Evolutionary conservation across 2,888 invertebrate genomes (phyloP), one percentile per base, ranked within the genome.

Genomic region (Thecophora atra): DNA sequence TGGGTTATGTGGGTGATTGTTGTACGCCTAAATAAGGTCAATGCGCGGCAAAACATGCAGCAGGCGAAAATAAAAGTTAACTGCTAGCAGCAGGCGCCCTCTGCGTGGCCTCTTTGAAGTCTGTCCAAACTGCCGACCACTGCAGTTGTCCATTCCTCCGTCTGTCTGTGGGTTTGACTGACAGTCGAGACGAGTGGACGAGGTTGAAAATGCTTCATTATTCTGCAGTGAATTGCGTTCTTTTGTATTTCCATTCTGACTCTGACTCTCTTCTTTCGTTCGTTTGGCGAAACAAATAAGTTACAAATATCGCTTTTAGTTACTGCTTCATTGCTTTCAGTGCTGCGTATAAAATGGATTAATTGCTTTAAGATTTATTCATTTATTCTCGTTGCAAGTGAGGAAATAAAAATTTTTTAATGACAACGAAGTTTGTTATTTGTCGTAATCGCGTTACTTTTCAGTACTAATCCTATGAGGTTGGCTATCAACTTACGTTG

Each of bases 1-100:
- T 13, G 63, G 19, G 30, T 15, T 47, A 24, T 2, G 2, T 17
- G 26, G n/a, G 3, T 30, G 60, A 3, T 3, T n/a, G 47, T n/a
- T 47, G 15, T 47, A 11, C 17, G 47, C 47, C 47, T 47, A 5
- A 47, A 76, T 72, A 74, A 77, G 78, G 78, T 77, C 78, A 78
- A 73, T 73, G 78, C 74, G 75, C 76, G 71, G 54, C 67, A 54
- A 67, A 67, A 37, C 52, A 19, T 52, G 66, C 26, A 51, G 21
- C 37, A 19, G 24, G 19, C 30, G n/a, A n/a, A 66, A 66, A 66
- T 66, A 52, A 66, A 30, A 66, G 51, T n/a, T 24, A 51, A 47
- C 47, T 47, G 47, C 17, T 47, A 47, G 47, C 47, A 47, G 1
- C 47, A 17, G 17, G 47, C 47, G 47, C 47, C 47, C 47, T 47